Evolutionary conservation across 2,797 vertebrate genomes (phyloP).

Genomic region (Halcyon leucocephala): DNA sequence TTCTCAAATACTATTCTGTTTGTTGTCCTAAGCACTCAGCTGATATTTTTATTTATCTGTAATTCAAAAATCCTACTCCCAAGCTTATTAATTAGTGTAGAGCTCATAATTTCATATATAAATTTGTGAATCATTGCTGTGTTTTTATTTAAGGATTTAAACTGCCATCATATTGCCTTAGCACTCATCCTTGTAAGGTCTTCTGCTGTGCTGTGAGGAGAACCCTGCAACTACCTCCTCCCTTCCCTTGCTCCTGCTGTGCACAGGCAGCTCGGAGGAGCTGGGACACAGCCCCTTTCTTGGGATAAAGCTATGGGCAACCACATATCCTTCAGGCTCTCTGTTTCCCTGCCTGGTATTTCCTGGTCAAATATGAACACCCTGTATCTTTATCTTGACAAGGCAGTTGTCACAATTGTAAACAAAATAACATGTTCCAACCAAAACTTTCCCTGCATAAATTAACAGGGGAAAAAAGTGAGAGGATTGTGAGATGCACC

Average conservation of each 20-base stretch:
- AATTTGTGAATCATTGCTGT: not conserved
- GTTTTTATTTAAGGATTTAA: not conserved
- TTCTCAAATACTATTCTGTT: not conserved
- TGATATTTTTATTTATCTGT: not conserved
- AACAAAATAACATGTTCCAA: not conserved
- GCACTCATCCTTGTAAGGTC: not conserved
- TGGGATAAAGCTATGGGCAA: not conserved
- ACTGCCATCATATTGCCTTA: not conserved
- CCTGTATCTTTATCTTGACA: not conserved
- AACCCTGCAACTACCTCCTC: not conserved
- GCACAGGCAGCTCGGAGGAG: not conserved
- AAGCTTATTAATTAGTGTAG: not conserved
- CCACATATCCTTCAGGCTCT: not conserved
- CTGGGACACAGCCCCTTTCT: not conserved
- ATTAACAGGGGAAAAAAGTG: not conserved
- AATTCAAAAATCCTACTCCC: not conserved
- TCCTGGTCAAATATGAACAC: fast-evolving
- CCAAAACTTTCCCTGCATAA: not conserved
- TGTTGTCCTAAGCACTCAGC: not conserved
- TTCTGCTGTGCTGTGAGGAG: not conserved
- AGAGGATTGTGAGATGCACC: not conserved
- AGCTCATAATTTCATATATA: not conserved
- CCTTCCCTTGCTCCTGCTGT: not conserved
- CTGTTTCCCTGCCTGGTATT: not conserved
- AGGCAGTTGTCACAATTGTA: not conserved